Evolutionary conservation across 2,113 vertebrate species (phyloP), one percentile per base, ranked within the genome.

Genomic region (Ceyx melanurus): DNA sequence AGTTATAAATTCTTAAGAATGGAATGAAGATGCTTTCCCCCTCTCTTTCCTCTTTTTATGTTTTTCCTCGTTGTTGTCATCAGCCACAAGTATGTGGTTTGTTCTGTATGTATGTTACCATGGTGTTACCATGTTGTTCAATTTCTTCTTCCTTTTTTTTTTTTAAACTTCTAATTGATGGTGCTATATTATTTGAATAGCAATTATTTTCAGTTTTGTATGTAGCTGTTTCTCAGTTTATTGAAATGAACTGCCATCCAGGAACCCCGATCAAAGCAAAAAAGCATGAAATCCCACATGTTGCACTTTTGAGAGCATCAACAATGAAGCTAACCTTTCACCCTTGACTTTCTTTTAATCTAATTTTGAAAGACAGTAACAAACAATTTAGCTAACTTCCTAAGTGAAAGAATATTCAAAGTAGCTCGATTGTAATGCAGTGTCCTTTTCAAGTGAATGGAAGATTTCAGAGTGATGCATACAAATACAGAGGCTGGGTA

Each of bases 341-440:
- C 91, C 84, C 82, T 70, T 82, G 88, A 90, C 87, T 96, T 95
- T 87, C 70, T 91, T 93, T 92, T 92, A 88, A 94, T 66, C 66
- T 78, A 76, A 87, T 87, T 96, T 95, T 96, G 86, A 95, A 95
- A 96, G 90, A 90, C 84, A 92, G 83, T 92, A 71, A 65, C 77
- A 73, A 95, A 86, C 81, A 70, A 92, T 94, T 88, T 72, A 46
- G 23, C 74, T 87, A 79, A 53, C 85, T 93, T 83, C 67, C 88
- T 76, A 94, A 88, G 84, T 67, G 72, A 83, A 90, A 93, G 88
- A 96, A 94, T 94, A 96, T 96, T 95, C 88, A 93, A 64, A 78
- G 31, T 48, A 72, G 29, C 66, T 76, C 48, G 15, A 94, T 96
- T 97, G 92, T 91, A 83, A 96, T 95, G 91, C 92, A 81, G 26